Conservation (phyloP, 2,797 vertebrate species). For the Rhinatrema bivittatum region DNA sequence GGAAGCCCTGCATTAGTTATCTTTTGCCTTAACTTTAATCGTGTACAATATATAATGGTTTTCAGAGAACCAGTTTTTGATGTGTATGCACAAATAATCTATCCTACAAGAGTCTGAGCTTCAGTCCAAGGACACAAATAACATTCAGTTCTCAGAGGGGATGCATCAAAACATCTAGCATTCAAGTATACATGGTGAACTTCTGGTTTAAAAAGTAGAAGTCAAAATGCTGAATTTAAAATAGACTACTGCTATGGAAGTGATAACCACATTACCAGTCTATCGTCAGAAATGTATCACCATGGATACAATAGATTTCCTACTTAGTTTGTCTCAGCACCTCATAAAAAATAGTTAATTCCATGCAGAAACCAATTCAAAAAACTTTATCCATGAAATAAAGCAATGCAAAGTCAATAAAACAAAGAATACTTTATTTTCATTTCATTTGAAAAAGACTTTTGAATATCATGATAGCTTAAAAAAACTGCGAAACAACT, state of each 20-base stretch:
- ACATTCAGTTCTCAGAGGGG: conserved; percentile 8
- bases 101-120: conserved; percentile 4
- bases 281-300: not conserved
- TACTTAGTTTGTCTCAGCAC: no score
- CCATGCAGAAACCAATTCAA: no score
- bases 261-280: not conserved
- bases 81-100: conserved; percentile 14
- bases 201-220: conserved; percentile 14
- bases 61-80: conserved; percentile 15
- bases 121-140: not conserved
- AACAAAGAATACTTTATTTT: no score
- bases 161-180: conserved; percentile 1
- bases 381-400: no score
- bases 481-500: no score
- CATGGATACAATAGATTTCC: conserved; percentile 2
- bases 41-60: conserved; percentile 4
- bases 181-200: not conserved
- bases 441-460: no score
- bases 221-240: conserved; percentile 17
- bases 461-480: no score
- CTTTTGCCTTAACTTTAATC: conserved; percentile 6
- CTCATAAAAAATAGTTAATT: no score
- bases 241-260: conserved; percentile 8
- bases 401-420: no score
- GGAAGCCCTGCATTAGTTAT: no score